A percentile compares a stretch with the other conserved stretches of the same genome.
These are phyloP conservation scores for Abscondita cerata DNA, from an alignment of 2,888 invertebrate genomes.

Conservation along the genomic window DNA sequence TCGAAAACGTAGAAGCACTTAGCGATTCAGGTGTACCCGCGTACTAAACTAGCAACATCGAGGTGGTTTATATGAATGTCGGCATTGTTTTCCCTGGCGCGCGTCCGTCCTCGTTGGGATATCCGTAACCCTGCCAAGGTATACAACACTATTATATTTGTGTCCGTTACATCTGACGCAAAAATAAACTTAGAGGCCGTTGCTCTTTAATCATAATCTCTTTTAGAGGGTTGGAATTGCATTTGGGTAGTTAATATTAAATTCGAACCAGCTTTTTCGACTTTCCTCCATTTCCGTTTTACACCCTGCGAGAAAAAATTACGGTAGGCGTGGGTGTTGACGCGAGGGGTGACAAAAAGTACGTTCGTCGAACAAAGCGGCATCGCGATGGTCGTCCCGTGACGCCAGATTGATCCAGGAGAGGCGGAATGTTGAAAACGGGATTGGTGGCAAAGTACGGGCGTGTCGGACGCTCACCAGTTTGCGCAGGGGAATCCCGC, in stretches of 20 bases:
- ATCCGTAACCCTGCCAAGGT: constrained; percentile 47
- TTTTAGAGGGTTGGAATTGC: constrained; percentile 47
- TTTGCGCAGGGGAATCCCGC: constrained; percentile 43
- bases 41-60: constrained; percentile 49
- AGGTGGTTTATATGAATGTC: constrained; percentile 48
- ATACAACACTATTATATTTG: constrained; percentile 50
- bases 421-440: constrained; percentile 38
- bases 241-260: constrained; percentile 50
- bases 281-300: constrained; percentile 40
- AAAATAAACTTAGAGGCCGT: constrained; percentile 52
- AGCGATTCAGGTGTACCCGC: constrained; percentile 31
- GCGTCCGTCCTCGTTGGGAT: constrained; percentile 45
- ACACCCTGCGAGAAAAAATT: constrained; percentile 30
- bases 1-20: background rate
- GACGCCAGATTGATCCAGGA: constrained; percentile 41
- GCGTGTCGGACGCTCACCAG: constrained; percentile 35
- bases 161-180: constrained; percentile 49
- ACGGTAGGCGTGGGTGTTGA: constrained; percentile 43
- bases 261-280: constrained; percentile 39
- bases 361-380: constrained; percentile 42
- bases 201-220: constrained; percentile 47
- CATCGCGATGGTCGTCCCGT: constrained; percentile 43
- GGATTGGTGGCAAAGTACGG: constrained; percentile 28
- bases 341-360: constrained; percentile 42
- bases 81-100: constrained; percentile 54